Percentiles rank a stretch among this genome's conserved stretches.
Conservation (phyloP, 2,797 vertebrate species). For the Muscicapa striata region DNA sequence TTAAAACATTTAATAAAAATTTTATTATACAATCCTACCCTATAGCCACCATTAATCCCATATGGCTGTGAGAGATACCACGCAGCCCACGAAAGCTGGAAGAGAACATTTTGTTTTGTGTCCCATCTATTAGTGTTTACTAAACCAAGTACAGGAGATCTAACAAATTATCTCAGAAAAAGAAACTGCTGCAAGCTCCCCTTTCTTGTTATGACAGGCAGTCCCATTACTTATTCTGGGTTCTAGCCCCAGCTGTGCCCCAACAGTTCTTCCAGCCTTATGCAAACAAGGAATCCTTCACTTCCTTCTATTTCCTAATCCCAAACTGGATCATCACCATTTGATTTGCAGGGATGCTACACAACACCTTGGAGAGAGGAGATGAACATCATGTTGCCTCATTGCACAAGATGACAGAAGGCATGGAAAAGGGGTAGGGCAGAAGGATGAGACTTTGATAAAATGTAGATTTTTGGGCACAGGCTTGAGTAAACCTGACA, state of each 20-base stretch:
- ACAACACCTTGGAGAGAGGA: neutral
- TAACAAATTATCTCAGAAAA: constrained; percentile 1
- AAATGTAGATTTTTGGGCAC: neutral
- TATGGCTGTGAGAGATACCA: neutral
- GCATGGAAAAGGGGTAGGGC: neutral
- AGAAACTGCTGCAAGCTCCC: neutral
- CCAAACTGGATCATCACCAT: neutral
- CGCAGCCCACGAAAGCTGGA: neutral
- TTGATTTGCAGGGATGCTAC: neutral
- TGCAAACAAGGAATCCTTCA: neutral
- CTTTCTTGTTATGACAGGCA: constrained; percentile 29
- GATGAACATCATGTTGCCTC: neutral
- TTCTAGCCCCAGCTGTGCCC: neutral
- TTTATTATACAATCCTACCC: neutral
- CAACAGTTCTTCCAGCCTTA: neutral
- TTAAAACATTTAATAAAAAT: constrained; percentile 15
- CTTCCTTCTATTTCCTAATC: constrained; percentile 2
- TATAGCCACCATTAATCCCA: neutral
- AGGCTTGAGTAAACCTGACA: neutral
- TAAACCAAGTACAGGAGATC: constrained; percentile 23
- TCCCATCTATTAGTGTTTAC: neutral
- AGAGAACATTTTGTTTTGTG: constrained; percentile 16
- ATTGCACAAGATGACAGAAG: neutral
- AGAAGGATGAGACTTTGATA: neutral
- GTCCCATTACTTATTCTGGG: neutral